phyloP scores from a whole-genome alignment of 2,888 invertebrate genomes.

The Iphiclides podalirius region DNA sequence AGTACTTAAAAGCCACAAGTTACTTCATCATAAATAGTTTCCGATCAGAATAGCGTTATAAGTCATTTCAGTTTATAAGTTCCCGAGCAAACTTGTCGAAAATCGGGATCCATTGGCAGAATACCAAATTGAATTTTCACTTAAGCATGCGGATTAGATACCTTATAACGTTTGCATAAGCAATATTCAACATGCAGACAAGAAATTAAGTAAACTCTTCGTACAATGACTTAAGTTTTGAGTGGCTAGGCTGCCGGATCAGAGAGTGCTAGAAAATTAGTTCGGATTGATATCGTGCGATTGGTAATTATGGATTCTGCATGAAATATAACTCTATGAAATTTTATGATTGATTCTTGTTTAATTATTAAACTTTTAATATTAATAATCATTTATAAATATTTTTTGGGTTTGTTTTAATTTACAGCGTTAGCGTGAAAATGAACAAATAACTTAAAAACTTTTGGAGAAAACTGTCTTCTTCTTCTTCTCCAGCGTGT shows the following conservation, averaged over 20 bases:
- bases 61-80: slow-evolving; percentile 19
- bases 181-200: background rate
- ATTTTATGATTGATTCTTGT: too few species aligned
- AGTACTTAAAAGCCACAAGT: too few species aligned
- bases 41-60: slow-evolving; percentile 11
- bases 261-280: slow-evolving; percentile 37
- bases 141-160: background rate
- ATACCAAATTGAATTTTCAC: slow-evolving; percentile 6
- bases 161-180: slow-evolving; percentile 3
- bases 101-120: slow-evolving; percentile 5
- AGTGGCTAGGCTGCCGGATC: slow-evolving; percentile 40
- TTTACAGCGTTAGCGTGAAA: too few species aligned
- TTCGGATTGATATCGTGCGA: slow-evolving; percentile 28
- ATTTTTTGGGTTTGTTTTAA: too few species aligned
- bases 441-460: too few species aligned
- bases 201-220: slow-evolving; percentile 17
- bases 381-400: too few species aligned
- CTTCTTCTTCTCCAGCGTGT: too few species aligned
- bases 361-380: too few species aligned
- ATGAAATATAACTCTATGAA: too few species aligned
- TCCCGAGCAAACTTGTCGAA: slow-evolving; percentile 10
- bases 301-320: slow-evolving; percentile 19
- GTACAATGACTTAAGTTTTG: slow-evolving; percentile 37
- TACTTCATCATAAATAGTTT: background rate
- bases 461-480: too few species aligned